Evolutionary conservation across 1,140 invertebrate genomes (phyloP).

Genomic region (Drosophila pallidifrons): DNA sequence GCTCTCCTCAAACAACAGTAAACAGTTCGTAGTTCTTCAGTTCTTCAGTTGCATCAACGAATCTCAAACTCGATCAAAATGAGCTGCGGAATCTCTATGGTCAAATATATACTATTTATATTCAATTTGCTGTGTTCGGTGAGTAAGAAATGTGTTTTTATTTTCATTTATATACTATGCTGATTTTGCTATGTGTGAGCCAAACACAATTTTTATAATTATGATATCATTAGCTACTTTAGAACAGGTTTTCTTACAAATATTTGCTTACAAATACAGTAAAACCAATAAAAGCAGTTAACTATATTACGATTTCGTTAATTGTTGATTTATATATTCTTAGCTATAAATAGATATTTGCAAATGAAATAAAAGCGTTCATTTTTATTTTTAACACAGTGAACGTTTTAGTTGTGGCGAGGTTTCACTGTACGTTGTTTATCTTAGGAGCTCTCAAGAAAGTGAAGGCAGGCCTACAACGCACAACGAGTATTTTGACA

Average conservation of each 20-base stretch:
- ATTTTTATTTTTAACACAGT: too few species aligned
- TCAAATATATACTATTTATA: slow-evolving; percentile 93
- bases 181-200: neutral
- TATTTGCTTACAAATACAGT: slow-evolving; percentile 12
- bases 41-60: slow-evolving; percentile 43
- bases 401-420: slow-evolving; percentile 1
- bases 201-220: slow-evolving; percentile 13
- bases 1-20: slow-evolving; percentile 30
- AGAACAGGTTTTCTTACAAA: slow-evolving; percentile 36
- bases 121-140: slow-evolving; percentile 95
- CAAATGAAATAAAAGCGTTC: too few species aligned
- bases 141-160: slow-evolving; percentile 85
- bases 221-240: slow-evolving; percentile 62
- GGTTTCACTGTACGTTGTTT: slow-evolving; percentile 31
- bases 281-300: neutral
- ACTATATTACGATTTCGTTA: neutral
- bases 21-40: slow-evolving; percentile 45
- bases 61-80: slow-evolving; percentile 69
- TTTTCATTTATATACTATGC: neutral
- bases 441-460: slow-evolving; percentile 21
- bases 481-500: neutral
- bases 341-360: neutral
- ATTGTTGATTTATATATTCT: neutral
- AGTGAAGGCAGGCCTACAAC: slow-evolving; percentile 41
- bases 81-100: slow-evolving; percentile 91